Conservation (phyloP, 1,140 invertebrate species). For the Cotesia chilonis region DNA sequence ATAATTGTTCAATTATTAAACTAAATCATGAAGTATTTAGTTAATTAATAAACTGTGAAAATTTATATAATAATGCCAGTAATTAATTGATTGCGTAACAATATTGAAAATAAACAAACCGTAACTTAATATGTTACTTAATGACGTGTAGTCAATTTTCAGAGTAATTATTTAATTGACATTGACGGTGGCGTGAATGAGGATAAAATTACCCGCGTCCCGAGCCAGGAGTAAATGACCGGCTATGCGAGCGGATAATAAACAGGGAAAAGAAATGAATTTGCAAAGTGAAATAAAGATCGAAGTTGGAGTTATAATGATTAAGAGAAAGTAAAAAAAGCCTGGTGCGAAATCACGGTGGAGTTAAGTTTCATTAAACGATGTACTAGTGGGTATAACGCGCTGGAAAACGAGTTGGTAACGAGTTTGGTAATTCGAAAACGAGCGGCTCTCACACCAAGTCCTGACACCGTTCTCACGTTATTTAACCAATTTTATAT, state of each 20-base stretch:
- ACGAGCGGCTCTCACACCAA: slow-evolving; percentile 30
- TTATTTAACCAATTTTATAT: slow-evolving; percentile 30
- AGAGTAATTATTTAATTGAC: background rate
- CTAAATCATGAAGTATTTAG: too few species aligned
- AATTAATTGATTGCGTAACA: background rate
- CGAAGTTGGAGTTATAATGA: background rate
- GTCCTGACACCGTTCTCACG: background rate
- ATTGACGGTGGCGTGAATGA: too few species aligned
- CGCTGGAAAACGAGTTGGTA: slow-evolving; percentile 37
- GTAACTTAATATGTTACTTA: too few species aligned
- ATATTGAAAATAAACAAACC: too few species aligned
- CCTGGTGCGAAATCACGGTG: slow-evolving; percentile 22
- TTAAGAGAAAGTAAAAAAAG: background rate
- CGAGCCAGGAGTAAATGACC: background rate
- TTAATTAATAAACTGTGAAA: background rate
- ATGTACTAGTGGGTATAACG: slow-evolving; percentile 22
- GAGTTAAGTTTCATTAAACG: slow-evolving; percentile 31
- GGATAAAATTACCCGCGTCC: too few species aligned
- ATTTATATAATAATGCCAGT: slow-evolving; percentile 2
- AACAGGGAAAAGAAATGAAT: slow-evolving; percentile 1
- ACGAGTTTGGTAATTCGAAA: slow-evolving; percentile 39
- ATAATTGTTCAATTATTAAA: too few species aligned
- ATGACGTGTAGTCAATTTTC: background rate
- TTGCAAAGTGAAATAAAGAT: slow-evolving; percentile 12
- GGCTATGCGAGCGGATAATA: background rate